A percentile compares a stretch with the other conserved stretches of the same genome.
These are phyloP conservation scores for Agrochola litura DNA, from an alignment of 2,888 invertebrate species.

Conservation along the genomic window DNA sequence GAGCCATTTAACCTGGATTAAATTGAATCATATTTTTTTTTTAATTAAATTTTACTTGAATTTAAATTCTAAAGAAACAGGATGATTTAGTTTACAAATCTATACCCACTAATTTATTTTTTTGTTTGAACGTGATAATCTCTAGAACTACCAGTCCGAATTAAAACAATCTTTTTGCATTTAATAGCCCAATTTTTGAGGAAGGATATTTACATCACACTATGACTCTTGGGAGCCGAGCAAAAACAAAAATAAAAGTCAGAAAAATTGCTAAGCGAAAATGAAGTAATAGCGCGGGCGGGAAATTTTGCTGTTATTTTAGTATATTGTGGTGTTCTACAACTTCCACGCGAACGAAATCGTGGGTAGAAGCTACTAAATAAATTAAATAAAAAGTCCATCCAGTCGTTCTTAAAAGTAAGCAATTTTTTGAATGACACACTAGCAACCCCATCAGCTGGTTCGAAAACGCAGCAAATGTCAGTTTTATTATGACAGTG, in stretches of 20 bases:
- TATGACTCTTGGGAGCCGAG: background rate
- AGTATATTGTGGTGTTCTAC: background rate
- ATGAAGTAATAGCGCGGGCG: background rate
- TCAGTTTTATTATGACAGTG: slow-evolving; percentile 61
- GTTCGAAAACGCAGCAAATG: slow-evolving; percentile 29
- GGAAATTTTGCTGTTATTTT: background rate
- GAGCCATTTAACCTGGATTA: background rate
- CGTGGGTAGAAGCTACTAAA: background rate
- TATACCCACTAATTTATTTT: background rate
- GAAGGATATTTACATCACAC: too few relatives aligned
- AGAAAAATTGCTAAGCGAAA: background rate
- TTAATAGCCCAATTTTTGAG: too few relatives aligned
- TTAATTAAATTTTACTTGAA: background rate
- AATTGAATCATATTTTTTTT: too few relatives aligned
- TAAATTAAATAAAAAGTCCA: background rate
- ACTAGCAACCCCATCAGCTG: slow-evolving; percentile 55
- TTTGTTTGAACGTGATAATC: too few relatives aligned
- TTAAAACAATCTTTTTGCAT: too few relatives aligned
- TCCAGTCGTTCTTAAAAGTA: background rate
- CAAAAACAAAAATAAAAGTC: background rate
- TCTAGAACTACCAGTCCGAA: too few relatives aligned
- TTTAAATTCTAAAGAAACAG: background rate
- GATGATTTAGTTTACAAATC: background rate
- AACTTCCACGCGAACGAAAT: background rate
- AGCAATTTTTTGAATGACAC: background rate